A percentile compares a stretch with the other conserved stretches of the same genome.
These are phyloP conservation scores for Caenorhabditis sp. DNA, from an alignment of 2,888 invertebrate genomes.

Conservation along the genomic window DNA sequence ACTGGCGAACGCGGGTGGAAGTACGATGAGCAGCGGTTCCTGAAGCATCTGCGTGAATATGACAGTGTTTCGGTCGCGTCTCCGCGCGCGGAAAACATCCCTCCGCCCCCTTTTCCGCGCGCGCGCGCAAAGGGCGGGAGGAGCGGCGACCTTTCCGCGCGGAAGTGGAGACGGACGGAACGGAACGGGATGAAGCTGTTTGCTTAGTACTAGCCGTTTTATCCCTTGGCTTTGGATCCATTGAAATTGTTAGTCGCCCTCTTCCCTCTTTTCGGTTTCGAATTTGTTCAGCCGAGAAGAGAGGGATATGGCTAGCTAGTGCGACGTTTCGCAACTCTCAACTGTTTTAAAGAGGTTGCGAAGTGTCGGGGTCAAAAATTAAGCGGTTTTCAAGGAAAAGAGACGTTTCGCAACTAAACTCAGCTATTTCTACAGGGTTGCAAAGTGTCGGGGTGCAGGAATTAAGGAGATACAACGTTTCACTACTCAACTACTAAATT, in stretches of 20 bases:
- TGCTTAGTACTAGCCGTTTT: constrained; percentile 53
- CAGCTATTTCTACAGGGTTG: no score
- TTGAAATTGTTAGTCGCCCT: neutral
- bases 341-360: no score
- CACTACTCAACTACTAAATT: no score
- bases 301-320: neutral
- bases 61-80: constrained; percentile 17
- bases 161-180: constrained; percentile 8
- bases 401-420: no score
- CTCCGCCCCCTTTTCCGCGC: no score
- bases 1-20: constrained; percentile 2
- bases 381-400: no score
- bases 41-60: constrained; percentile 4
- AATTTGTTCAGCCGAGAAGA: constrained; percentile 6
- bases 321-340: no score
- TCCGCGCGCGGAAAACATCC: neutral
- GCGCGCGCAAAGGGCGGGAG: constrained; percentile 39
- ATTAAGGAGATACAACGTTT: no score
- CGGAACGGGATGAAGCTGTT: no score
- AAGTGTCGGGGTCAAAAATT: no score
- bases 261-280: neutral
- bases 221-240: no score
- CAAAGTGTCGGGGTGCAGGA: no score
- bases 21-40: constrained; percentile 36
- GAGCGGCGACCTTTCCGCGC: constrained; percentile 57